Conservation (phyloP, 2,113 vertebrate species). For the Microcebus jonahi region DNA sequence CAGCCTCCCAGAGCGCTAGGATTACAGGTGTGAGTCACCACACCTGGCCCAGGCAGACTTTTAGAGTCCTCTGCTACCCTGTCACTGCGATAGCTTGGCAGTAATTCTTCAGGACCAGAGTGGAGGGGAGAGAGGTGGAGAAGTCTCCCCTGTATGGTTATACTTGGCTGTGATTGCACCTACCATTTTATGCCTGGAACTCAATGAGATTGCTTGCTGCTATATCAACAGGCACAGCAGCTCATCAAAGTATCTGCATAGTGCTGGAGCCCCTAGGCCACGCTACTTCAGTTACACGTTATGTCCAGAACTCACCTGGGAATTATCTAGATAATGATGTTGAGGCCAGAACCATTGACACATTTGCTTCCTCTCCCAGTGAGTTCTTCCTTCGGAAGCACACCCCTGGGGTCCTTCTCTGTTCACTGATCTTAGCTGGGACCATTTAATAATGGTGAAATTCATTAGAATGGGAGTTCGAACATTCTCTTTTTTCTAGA, state of each 20-base stretch:
- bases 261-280: background rate
- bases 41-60: background rate
- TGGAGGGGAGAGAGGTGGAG: background rate
- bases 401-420: background rate
- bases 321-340: background rate
- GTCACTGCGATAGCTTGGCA: constrained; percentile 16
- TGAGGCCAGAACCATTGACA: background rate
- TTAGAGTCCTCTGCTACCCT: background rate
- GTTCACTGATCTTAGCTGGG: background rate
- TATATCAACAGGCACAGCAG: background rate
- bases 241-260: background rate
- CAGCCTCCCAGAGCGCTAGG: too few relatives aligned
- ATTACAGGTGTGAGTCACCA: too few relatives aligned
- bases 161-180: constrained; percentile 13
- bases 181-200: constrained; percentile 20
- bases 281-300: background rate
- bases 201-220: background rate
- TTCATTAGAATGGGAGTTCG: background rate
- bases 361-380: background rate
- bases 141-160: background rate
- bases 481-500: constrained; percentile 30
- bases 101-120: background rate
- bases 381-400: background rate
- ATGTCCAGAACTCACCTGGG: background rate
- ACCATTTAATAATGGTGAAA: background rate